A percentile compares a stretch with the other conserved stretches of the same genome.
phyloP scores from a whole-genome alignment of 2,888 invertebrate genomes.

The Cephalotes varians region DNA sequence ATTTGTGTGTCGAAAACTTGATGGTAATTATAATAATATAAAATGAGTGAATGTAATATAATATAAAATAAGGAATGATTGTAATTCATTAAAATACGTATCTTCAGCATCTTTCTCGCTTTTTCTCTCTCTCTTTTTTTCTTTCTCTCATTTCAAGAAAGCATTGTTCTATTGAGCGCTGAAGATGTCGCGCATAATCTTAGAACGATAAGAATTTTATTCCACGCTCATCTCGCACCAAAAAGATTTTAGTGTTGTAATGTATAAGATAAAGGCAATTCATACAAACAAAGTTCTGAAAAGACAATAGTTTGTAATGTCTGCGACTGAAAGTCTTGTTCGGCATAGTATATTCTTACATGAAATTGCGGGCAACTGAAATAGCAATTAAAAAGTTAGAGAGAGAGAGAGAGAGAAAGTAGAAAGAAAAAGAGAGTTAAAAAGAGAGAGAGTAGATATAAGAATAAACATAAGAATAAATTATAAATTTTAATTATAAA shows the following conservation, averaged over 20 bases:
- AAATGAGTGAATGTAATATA: too few relatives aligned
- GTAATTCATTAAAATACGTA: too few relatives aligned
- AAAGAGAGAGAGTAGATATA: background rate
- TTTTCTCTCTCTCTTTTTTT: background rate
- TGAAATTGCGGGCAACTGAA: constrained; percentile 8
- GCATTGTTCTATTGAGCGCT: constrained; percentile 27
- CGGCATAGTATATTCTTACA: constrained; percentile 2
- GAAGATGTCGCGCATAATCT: constrained; percentile 43
- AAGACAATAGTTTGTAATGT: constrained; percentile 10
- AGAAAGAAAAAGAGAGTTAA: background rate
- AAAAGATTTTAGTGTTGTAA: constrained; percentile 43
- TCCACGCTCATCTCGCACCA: constrained; percentile 6
- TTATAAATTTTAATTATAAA: constrained; percentile 17
- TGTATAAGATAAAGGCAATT: constrained; percentile 47
- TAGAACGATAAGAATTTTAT: constrained; percentile 51
- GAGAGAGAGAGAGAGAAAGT: too few relatives aligned
- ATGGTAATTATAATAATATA: too few relatives aligned
- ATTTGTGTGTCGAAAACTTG: too few relatives aligned
- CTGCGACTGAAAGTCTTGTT: constrained; percentile 23
- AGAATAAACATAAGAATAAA: background rate
- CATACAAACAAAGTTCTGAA: constrained; percentile 39
- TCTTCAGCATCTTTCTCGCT: background rate
- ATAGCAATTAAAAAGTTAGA: background rate
- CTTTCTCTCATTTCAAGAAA: constrained; percentile 29
- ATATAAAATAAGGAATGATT: too few relatives aligned